Percentiles rank a stretch among this genome's conserved stretches.
Evolutionary conservation across 2,113 vertebrate species (phyloP).

Genomic region (Pluvianellus socialis): DNA sequence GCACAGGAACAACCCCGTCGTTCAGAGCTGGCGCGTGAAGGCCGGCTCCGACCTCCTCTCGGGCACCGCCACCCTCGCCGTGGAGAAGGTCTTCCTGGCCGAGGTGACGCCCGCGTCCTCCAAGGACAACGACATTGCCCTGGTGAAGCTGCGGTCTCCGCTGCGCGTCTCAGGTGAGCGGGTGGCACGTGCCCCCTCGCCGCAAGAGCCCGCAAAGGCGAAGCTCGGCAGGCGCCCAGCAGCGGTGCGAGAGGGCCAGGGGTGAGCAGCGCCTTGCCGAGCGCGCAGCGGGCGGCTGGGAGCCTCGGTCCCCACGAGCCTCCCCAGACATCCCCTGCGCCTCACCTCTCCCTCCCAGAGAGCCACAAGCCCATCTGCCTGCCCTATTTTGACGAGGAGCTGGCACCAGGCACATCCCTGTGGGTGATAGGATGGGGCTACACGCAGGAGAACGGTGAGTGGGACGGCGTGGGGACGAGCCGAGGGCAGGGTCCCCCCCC

Average conservation of each 20-base stretch:
- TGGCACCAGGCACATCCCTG: constrained; percentile 47
- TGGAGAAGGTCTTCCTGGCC: constrained; percentile 82
- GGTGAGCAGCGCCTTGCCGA: fast-evolving
- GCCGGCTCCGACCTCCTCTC: constrained; percentile 69
- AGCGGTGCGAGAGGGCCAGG: fast-evolving
- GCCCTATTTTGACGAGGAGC: constrained; percentile 77
- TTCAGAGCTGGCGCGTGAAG: constrained; percentile 81
- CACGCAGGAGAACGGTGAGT: constrained; percentile 73
- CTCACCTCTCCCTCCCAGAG: constrained; percentile 51
- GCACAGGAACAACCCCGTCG: constrained; percentile 56
- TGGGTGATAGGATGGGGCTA: constrained; percentile 89
- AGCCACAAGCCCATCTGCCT: constrained; percentile 82
- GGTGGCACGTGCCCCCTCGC: fast-evolving
- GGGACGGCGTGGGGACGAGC: not conserved
- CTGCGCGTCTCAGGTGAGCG: constrained; percentile 76
- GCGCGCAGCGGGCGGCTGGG: not conserved
- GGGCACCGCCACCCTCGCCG: constrained; percentile 45
- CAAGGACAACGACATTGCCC: constrained; percentile 85
- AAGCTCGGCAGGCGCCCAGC: not conserved
- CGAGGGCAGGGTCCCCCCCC: not conserved
- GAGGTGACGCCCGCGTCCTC: not conserved
- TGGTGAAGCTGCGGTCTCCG: constrained; percentile 82
- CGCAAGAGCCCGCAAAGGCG: not conserved
- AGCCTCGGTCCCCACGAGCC: not conserved
- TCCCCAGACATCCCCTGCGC: not conserved